Conservation (phyloP, 2,797 vertebrate species). For the Ficedula albicollis region DNA sequence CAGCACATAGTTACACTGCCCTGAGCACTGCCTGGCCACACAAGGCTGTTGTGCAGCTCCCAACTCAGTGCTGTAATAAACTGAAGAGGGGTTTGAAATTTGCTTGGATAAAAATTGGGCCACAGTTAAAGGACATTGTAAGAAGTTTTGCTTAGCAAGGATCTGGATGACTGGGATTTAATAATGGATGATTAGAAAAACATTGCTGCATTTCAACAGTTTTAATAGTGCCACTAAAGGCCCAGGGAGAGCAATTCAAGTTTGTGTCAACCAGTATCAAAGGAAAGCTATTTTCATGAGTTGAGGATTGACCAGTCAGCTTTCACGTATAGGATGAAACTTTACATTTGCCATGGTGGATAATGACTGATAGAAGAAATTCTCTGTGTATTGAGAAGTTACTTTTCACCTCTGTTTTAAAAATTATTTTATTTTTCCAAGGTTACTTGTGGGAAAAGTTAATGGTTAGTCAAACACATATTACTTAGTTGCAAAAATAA, state of each 20-base stretch:
- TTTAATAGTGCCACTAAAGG: background rate
- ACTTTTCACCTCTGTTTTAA: background rate
- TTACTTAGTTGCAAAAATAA: slow-evolving; percentile 19
- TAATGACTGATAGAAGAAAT: background rate
- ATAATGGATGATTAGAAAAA: background rate
- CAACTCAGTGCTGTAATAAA: background rate
- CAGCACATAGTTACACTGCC: background rate
- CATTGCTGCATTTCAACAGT: background rate
- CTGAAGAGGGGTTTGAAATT: background rate
- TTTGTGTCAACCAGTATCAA: background rate
- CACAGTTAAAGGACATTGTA: background rate
- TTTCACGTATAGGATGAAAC: background rate
- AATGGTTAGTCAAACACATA: background rate
- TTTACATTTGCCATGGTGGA: background rate
- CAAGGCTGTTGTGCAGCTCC: background rate
- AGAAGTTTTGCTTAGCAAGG: background rate
- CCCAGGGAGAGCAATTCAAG: background rate
- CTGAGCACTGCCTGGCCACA: background rate
- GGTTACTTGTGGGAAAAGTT: background rate
- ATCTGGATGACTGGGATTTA: background rate
- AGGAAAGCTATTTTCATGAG: background rate
- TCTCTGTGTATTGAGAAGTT: background rate
- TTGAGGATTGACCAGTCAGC: background rate
- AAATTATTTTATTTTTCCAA: background rate
- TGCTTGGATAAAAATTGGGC: background rate